A percentile compares a stretch with the other conserved stretches of the same genome.
These are phyloP conservation scores for Corella eumyota DNA, from an alignment of 23 tunicate genomes.

Conservation along the genomic window DNA sequence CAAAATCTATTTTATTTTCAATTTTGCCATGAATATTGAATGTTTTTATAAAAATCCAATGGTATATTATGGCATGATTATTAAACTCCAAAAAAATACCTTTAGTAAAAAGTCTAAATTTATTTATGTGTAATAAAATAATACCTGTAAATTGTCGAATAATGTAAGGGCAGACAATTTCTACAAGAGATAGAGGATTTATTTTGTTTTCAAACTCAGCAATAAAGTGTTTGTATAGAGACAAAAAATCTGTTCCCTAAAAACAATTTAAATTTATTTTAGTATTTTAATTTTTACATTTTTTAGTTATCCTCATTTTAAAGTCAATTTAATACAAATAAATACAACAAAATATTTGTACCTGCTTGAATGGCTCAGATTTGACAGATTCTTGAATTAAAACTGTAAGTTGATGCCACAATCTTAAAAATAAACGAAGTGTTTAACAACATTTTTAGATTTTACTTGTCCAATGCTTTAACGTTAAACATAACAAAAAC, in stretches of 20 bases:
- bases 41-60: too few species aligned
- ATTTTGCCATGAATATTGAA: too few species aligned
- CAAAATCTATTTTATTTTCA: too few species aligned
- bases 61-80: background rate
- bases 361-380: constrained; percentile 22
- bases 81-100: background rate
- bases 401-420: constrained; percentile 77
- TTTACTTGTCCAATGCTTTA: background rate
- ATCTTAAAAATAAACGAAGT: constrained; percentile 17
- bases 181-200: constrained; percentile 73
- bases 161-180: constrained; percentile 84
- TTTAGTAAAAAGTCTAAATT: background rate
- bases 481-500: background rate
- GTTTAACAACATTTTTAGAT: background rate
- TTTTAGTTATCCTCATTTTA: constrained; percentile 2
- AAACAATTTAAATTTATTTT: background rate
- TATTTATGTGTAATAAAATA: background rate
- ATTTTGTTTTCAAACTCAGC: constrained; percentile 79
- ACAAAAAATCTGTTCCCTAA: constrained; percentile 55
- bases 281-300: background rate
- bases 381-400: constrained; percentile 31
- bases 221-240: constrained; percentile 58
- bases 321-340: background rate
- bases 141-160: constrained; percentile 71
- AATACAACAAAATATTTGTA: constrained; percentile 6